Base-by-base conservation (phyloP, 2,888 invertebrate genomes). In the Stenolophus ochropezus region DNA sequence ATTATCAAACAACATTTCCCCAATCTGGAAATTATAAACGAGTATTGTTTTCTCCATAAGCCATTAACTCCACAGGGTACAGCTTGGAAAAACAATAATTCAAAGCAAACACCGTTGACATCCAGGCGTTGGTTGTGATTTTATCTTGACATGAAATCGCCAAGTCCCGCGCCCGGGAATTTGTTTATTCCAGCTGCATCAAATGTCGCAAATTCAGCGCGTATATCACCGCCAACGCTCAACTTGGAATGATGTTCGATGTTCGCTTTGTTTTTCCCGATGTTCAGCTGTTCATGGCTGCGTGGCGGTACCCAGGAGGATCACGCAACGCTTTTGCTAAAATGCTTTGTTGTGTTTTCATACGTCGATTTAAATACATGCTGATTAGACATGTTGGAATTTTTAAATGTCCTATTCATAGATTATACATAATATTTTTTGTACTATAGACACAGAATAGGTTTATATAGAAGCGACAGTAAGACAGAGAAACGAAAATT, bases 81-180 rank as follows among this genome's bases (percentile, higher is more conserved):
- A 8, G 58, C 23, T 58, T 2, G n/a, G 8, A 58, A 58, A 58
- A 23, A 58, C 23, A 49, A 1, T 14, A 58, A 58, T 58, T 23
- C n/a, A 25, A 56, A 58, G 58, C 25, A 23, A 58, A 21, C 21
- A 58, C 58, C 18, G 58, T 21, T 58, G 58, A 58, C 20, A 58
- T 23, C 23, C 58, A 21, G 8, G 58, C 42, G 69, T 33, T 42
- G 33, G 58, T 74, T 74, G 56, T 42, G 47, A 74, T 75, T 56
- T 23, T 51, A 79, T 51, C 69, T 69, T 69, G 20, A 71, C 69
- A 79, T 65, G 21, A 21, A 79, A 65, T 79, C 53, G 49, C 16
- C 14, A 79, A 65, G 71, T 74, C 74, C 51, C 74, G 2, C 21
- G 49, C 20, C n/a, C n/a, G n/a, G n/a, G 74, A n/a, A n/a, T n/a